phyloP scores from a whole-genome alignment of 1,140 invertebrate genomes.

The Bombus superbus region DNA sequence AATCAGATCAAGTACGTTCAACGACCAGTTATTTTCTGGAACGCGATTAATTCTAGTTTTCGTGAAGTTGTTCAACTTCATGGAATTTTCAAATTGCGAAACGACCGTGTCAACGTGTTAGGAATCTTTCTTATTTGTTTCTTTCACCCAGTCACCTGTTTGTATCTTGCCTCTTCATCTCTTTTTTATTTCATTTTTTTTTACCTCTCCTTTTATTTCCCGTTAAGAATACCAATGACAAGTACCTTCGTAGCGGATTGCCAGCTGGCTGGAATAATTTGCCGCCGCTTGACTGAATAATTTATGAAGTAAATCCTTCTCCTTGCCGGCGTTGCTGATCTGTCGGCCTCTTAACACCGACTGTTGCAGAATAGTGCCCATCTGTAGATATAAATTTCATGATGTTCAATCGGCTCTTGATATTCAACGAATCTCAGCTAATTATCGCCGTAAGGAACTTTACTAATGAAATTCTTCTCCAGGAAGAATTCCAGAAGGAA shows the following conservation, averaged over 20 bases:
- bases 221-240: conserved; percentile 5
- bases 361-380: conserved; percentile 87
- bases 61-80: background rate
- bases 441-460: no score
- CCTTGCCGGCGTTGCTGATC: conserved; percentile 73
- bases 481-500: no score
- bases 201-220: no score
- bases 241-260: conserved; percentile 84
- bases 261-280: conserved; percentile 80
- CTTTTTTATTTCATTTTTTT: background rate
- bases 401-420: no score
- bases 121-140: background rate
- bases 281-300: conserved; percentile 81
- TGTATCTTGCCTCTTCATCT: background rate
- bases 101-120: background rate
- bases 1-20: no score
- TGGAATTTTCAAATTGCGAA: background rate
- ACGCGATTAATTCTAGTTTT: no score
- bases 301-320: conserved; percentile 81
- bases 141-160: background rate
- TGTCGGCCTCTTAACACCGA: conserved; percentile 85
- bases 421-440: no score
- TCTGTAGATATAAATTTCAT: conserved; percentile 69
- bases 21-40: no score
- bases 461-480: no score